Percentiles rank a stretch among this genome's conserved stretches.
phyloP scores from a whole-genome alignment of 2,888 invertebrate species.

The Amphiduros pacificus region DNA sequence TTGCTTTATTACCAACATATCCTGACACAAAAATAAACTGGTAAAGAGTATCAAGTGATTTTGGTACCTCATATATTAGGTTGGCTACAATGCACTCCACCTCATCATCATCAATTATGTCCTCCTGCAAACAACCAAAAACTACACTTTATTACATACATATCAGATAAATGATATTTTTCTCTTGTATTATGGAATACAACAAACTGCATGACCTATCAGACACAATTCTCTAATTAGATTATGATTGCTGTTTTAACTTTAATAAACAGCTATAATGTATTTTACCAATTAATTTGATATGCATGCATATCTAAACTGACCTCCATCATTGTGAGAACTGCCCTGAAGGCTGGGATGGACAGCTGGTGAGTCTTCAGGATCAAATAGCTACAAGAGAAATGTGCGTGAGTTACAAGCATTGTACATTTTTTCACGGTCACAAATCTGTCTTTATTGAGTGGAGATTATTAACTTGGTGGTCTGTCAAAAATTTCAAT shows the following conservation, averaged over 20 bases:
- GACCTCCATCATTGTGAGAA: constrained; percentile 67
- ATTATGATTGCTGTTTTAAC: too few relatives aligned
- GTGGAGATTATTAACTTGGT: too few relatives aligned
- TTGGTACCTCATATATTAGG: constrained; percentile 85
- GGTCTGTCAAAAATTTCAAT: too few relatives aligned
- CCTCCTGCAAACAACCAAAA: constrained; percentile 67
- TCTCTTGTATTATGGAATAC: background rate
- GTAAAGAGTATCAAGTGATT: too few relatives aligned
- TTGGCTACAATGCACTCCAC: constrained; percentile 96
- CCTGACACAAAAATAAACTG: too few relatives aligned
- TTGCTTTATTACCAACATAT: too few relatives aligned
- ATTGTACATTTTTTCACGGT: background rate
- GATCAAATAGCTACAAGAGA: constrained; percentile 58
- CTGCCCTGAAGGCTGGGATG: constrained; percentile 79
- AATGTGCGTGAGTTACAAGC: background rate
- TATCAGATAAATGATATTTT: background rate
- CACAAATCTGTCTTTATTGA: too few relatives aligned
- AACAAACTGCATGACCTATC: too few relatives aligned
- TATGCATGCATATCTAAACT: constrained; percentile 5
- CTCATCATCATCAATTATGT: constrained; percentile 88
- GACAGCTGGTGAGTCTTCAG: constrained; percentile 78
- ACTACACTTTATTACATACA: background rate
- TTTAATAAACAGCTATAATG: too few relatives aligned
- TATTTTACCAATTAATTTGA: background rate
- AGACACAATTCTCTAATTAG: too few relatives aligned